Evolutionary conservation across 2,113 vertebrate genomes (phyloP), one percentile per base, ranked within the genome.

Genomic region (Microtus montanus): DNA sequence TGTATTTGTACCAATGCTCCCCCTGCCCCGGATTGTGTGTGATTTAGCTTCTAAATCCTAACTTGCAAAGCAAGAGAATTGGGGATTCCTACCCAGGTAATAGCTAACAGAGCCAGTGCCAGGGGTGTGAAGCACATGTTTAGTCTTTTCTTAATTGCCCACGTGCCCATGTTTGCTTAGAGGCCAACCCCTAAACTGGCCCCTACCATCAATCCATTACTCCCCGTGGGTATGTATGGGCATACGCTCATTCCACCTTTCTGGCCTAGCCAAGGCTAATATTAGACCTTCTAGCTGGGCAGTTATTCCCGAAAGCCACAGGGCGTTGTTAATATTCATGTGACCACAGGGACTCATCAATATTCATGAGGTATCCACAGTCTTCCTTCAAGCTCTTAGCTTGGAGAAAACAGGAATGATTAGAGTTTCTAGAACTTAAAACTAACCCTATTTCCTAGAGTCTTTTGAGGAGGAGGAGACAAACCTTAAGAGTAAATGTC

Each of bases 271-370:
- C 97, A 97, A 97, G 95, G 94, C 95, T 96, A 97, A 96, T 96
- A 97, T 97, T 98, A 98, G 96, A 92, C 95, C 97, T 97, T 96
- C 95, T 95, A 73, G 44, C 96, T 6, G 38, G 38, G 30, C 87
- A 96, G 97, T 92, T 95, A 86, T 97, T 98, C 97, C 98, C 97
- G 97, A 98, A 98, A 98, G 95, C 97, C 95, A 93, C 97, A 97
- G 95, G 33, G 41, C 96, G 64, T 61, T 7, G 79, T 98, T 97
- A 98, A 98, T 98, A 98, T 98, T 98, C 96, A 98, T 98, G 92
- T 97, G 35, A 95, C 95, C 92, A 8, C 96, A 97, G 17, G 0
- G 12, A 52, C 70, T 98, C 88, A 97, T 98, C 92, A 96, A 95
- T 98, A 98, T 98, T 97, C 97, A 97, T 93, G 96, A 97, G 64